These are phyloP conservation scores for Sarotherodon lohbergeri DNA, from an alignment of 2,113 vertebrate species.

Conservation along the genomic window DNA sequence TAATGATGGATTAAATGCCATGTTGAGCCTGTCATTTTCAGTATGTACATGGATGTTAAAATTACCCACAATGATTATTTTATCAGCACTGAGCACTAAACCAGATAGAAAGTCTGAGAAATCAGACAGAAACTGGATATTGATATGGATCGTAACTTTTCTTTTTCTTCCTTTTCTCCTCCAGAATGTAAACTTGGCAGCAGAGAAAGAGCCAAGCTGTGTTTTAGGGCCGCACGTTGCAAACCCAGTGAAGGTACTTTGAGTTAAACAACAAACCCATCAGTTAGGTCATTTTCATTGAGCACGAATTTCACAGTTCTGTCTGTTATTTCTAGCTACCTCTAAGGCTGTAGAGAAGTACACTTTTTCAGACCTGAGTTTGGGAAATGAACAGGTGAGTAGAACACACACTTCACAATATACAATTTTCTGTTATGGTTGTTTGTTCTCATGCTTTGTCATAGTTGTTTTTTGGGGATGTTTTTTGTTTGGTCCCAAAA, in stretches of 20 bases:
- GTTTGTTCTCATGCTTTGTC: neutral
- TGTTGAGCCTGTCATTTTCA: neutral
- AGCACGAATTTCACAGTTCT: neutral
- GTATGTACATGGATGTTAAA: neutral
- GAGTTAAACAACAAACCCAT: neutral
- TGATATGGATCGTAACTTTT: neutral
- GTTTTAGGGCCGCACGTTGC: slow-evolving; percentile 87
- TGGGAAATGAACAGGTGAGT: slow-evolving; percentile 90
- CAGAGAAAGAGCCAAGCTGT: slow-evolving; percentile 89
- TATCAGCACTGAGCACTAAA: neutral
- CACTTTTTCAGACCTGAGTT: slow-evolving; percentile 90
- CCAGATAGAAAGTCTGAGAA: neutral
- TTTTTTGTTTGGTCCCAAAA: neutral
- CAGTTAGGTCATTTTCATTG: neutral
- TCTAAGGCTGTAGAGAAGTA: slow-evolving; percentile 70
- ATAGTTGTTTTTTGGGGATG: neutral
- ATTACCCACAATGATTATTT: neutral
- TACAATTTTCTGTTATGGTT: neutral
- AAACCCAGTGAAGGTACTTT: slow-evolving; percentile 76
- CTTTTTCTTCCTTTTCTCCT: neutral
- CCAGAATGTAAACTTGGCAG: slow-evolving; percentile 88
- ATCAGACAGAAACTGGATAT: neutral
- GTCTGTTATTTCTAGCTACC: slow-evolving; percentile 53
- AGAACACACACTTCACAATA: neutral
- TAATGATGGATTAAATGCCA: neutral